Evolutionary conservation across 2,113 vertebrate genomes (phyloP).

Genomic region (Osmerus eperlanus): DNA sequence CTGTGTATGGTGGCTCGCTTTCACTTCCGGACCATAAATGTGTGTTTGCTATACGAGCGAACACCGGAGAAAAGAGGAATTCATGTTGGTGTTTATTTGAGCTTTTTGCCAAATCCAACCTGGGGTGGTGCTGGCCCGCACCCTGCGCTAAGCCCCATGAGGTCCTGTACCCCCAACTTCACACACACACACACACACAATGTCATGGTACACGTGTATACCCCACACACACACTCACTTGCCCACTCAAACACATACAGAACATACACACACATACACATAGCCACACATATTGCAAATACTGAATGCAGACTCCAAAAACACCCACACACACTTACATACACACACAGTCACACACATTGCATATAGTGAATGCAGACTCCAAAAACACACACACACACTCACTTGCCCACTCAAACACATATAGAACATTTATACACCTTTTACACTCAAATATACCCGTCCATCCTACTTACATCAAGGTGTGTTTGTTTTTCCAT

Average conservation of each 20-base stretch:
- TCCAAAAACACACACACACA: slow-evolving; percentile 19
- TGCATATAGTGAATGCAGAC: neutral
- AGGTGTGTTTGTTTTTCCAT: slow-evolving; percentile 77
- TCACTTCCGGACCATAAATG: slow-evolving; percentile 70
- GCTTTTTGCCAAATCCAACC: slow-evolving; percentile 64
- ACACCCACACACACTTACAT: slow-evolving; percentile 22
- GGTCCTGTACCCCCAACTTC: slow-evolving; percentile 59
- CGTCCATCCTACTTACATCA: slow-evolving; percentile 62
- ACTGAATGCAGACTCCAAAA: neutral
- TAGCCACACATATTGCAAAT: neutral
- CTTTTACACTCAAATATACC: slow-evolving; percentile 41
- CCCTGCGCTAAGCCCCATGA: slow-evolving; percentile 56
- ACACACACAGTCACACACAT: slow-evolving; percentile 13
- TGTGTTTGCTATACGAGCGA: slow-evolving; percentile 70
- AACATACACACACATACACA: slow-evolving; percentile 21
- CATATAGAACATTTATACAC: neutral
- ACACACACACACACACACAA: slow-evolving; percentile 28
- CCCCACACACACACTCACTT: slow-evolving; percentile 6
- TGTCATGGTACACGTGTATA: neutral
- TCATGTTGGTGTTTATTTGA: slow-evolving; percentile 77
- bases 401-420: slow-evolving; percentile 38
- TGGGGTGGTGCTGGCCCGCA: slow-evolving; percentile 31
- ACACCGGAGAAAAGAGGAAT: slow-evolving; percentile 74
- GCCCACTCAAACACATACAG: slow-evolving; percentile 31
- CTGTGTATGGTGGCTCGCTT: slow-evolving; percentile 58